Conservation (phyloP, 1,140 invertebrate genomes). For the Papilio dardanus region DNA sequence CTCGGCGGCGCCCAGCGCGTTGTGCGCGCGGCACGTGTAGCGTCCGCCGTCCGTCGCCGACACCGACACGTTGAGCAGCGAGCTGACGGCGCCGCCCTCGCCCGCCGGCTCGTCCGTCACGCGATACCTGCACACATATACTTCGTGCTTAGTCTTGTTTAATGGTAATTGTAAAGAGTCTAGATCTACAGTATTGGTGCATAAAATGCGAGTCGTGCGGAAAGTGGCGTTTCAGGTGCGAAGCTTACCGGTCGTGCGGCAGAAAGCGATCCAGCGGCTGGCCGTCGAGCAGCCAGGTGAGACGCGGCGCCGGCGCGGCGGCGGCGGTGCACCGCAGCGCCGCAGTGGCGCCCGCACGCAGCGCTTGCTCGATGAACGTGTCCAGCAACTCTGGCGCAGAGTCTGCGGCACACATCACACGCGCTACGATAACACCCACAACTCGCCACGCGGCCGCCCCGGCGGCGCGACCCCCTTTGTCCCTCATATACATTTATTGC, state of each 20-base stretch:
- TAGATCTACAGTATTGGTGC: too few relatives aligned
- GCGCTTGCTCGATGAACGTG: conserved; percentile 92
- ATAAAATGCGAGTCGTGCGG: background rate
- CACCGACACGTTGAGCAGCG: conserved; percentile 82
- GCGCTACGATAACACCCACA: background rate
- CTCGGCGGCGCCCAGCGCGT: conserved; percentile 86
- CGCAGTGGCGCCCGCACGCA: conserved; percentile 89
- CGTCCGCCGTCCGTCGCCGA: conserved; percentile 90
- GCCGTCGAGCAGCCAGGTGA: conserved; percentile 93
- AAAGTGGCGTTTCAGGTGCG: too few relatives aligned
- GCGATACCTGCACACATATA: conserved; percentile 50
- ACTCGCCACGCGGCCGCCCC: conserved; percentile 80
- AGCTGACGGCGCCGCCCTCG: conserved; percentile 61
- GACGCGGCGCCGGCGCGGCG: conserved; percentile 90
- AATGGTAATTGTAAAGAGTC: too few relatives aligned
- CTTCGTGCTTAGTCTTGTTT: too few relatives aligned
- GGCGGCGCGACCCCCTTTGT: conserved; percentile 83
- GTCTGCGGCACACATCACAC: conserved; percentile 45
- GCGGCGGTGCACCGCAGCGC: conserved; percentile 92
- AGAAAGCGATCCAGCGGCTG: conserved; percentile 82
- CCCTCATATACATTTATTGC: too few relatives aligned
- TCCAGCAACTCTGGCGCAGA: conserved; percentile 88
- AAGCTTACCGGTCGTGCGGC: conserved; percentile 56
- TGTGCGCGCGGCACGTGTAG: conserved; percentile 90
- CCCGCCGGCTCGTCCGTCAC: conserved; percentile 58